Base-by-base conservation (phyloP, 2,113 vertebrate genomes). In the Rhinopithecus roxellana region DNA sequence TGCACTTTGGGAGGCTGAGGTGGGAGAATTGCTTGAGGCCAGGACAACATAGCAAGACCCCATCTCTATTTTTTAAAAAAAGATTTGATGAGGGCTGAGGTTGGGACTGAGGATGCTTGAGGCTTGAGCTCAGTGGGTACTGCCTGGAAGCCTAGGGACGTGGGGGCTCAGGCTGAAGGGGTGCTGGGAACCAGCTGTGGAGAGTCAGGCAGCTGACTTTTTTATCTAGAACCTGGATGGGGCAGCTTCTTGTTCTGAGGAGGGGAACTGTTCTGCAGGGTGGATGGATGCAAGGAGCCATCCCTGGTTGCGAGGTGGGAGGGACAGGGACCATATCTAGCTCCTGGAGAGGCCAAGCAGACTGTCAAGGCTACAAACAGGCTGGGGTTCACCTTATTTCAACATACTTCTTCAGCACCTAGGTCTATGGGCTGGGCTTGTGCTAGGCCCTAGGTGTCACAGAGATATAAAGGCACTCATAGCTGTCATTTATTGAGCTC, bases 241-340 rank as follows among this genome's bases (percentile, higher is more conserved):
- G 20, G 55, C 55, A 77, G 69, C 77, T 23, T 40, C 55, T 59
- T 35, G 35, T 10, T n/a, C 40, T 8, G 38, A 90, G 35, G 9
- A 32, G 48, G 52, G 18, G 30, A 32, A 2, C 0, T 64, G 2
- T 43, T 85, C 12, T 45, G 22, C 4, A 0, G 4, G 23, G 55
- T 25, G 32, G 69, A 22, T 3, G 38, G 80, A 48, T 35, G 72
- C 35, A 40, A 72, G 64, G 35, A 70, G 25, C 16, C 13, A 20
- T 50, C 50, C 79, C 64, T 48, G 22, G 27, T 0, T 27, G 32
- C 43, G 17, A 67, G 8, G 32, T 25, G 12, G 72, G 30, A 74
- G 77, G 87, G 50, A 10, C 6, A 27, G 40, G 32, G 38, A 79
- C 25, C 40, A 40, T 48, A 3, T 64, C 38, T 30, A 17, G 55